Conservation (phyloP, 2,888 invertebrate species). For the Clunio marinus region DNA sequence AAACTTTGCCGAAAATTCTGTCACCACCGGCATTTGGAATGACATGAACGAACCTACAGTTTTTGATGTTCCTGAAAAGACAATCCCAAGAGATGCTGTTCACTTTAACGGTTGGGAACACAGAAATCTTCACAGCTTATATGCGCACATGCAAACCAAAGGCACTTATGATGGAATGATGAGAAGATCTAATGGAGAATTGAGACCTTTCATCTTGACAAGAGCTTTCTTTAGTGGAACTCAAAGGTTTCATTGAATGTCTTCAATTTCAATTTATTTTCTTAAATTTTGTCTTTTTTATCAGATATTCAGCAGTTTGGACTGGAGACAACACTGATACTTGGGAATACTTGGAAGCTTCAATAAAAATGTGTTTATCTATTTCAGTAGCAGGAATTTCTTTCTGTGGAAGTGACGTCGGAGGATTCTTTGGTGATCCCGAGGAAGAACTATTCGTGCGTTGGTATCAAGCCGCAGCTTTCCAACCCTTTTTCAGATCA, state of each 20-base stretch:
- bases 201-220: constrained; percentile 88
- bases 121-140: constrained; percentile 92
- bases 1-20: constrained; percentile 60
- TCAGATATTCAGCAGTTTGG: constrained; percentile 87
- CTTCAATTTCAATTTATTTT: background rate
- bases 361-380: constrained; percentile 90
- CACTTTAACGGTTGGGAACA: constrained; percentile 83
- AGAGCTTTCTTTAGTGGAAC: constrained; percentile 72
- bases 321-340: constrained; percentile 96
- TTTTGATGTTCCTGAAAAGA: constrained; percentile 96
- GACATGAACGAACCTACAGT: constrained; percentile 99
- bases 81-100: constrained; percentile 91
- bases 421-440: constrained; percentile 97
- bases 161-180: constrained; percentile 61
- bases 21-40: constrained; percentile 91
- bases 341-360: constrained; percentile 84
- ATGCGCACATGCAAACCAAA: constrained; percentile 69
- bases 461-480: constrained; percentile 95
- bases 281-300: too few species aligned
- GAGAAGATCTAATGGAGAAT: constrained; percentile 59
- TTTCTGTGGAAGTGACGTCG: constrained; percentile 93
- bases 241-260: background rate
- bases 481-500: constrained; percentile 91
- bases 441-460: constrained; percentile 84
- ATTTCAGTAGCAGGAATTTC: constrained; percentile 79